phyloP scores from a whole-genome alignment of 1,140 invertebrate genomes.

The Caenorhabditis remanei region DNA sequence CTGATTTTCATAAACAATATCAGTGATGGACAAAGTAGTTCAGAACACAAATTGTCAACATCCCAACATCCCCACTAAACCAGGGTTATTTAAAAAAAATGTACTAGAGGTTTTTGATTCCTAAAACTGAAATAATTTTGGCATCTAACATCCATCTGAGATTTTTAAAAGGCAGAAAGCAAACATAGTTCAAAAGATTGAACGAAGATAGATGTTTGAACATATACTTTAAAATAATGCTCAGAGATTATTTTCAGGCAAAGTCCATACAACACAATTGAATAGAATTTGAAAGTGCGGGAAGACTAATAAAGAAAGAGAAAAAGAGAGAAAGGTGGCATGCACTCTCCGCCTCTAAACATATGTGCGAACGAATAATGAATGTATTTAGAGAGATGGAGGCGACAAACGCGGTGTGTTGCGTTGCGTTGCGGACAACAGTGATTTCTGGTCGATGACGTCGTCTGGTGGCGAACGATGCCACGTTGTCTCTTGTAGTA shows the following conservation, averaged over 20 bases:
- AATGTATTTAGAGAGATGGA: neutral
- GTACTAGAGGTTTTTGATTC: too few species aligned
- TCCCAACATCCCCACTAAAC: too few species aligned
- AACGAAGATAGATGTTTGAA: neutral
- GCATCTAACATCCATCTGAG: too few species aligned
- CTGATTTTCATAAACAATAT: too few species aligned
- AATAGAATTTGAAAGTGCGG: neutral
- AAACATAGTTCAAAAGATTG: neutral
- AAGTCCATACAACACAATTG: neutral
- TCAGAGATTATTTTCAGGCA: neutral
- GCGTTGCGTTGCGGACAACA: neutral
- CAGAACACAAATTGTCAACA: too few species aligned
- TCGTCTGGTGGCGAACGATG: neutral
- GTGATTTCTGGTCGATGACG: conserved; percentile 48
- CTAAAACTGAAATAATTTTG: too few species aligned
- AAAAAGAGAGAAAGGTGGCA: neutral
- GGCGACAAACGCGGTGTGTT: conserved; percentile 15
- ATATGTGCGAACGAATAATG: conserved; percentile 29
- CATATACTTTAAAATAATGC: neutral
- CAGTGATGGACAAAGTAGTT: too few species aligned
- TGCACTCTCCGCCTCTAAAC: conserved; percentile 7
- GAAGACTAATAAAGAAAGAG: conserved; percentile 16
- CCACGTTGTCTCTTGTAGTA: neutral
- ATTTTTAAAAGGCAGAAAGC: neutral
- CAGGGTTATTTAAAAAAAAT: too few species aligned